phyloP scores from a whole-genome alignment of 2,888 invertebrate genomes.

The Heterodera filipjevi region DNA sequence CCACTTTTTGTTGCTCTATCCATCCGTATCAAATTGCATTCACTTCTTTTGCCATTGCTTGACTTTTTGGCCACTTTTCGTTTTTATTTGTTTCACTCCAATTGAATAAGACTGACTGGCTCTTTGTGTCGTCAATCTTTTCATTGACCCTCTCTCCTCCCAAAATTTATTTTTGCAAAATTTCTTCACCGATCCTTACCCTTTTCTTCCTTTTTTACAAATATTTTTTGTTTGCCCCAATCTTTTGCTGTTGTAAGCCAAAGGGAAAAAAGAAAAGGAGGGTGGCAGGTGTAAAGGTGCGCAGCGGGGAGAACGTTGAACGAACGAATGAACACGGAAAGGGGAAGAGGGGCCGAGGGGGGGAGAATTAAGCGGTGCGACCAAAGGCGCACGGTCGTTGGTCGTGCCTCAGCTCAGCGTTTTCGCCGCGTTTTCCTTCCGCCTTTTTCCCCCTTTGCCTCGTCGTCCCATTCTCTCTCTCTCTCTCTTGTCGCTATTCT shows the following conservation, averaged over 20 bases:
- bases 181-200: not conserved
- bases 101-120: too few species aligned
- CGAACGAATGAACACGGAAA: not conserved
- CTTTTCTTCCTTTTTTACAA: not conserved
- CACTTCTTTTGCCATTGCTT: too few species aligned
- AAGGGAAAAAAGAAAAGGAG: not conserved
- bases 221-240: not conserved
- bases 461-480: not conserved
- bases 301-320: not conserved
- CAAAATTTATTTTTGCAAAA: not conserved
- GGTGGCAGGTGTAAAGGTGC: not conserved
- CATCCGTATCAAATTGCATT: too few species aligned
- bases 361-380: too few species aligned
- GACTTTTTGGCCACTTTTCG: too few species aligned
- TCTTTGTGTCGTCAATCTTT: too few species aligned
- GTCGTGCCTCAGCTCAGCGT: too few species aligned
- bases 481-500: not conserved
- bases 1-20: too few species aligned
- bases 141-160: too few species aligned
- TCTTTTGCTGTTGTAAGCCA: not conserved
- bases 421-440: not conserved
- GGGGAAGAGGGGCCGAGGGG: not conserved
- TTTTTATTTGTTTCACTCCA: too few species aligned
- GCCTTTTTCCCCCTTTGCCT: not conserved
- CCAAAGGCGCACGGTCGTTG: not conserved